phyloP scores from a whole-genome alignment of 2,797 vertebrate species.

The Calcarius lapponicus region DNA sequence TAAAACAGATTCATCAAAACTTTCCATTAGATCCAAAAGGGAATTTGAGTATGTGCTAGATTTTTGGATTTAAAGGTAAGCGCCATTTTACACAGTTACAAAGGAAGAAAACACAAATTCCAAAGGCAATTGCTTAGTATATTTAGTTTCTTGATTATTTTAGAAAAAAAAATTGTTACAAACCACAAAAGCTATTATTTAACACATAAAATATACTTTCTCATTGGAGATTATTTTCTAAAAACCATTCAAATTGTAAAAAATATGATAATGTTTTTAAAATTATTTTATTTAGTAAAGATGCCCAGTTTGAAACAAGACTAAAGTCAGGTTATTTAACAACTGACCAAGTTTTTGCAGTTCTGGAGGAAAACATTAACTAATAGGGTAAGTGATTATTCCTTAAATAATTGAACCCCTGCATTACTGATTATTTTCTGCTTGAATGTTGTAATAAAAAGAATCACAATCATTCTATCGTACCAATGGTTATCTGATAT shows the following conservation, averaged over 20 bases:
- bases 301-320: not conserved
- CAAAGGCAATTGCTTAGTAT: not conserved
- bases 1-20: slow-evolving; percentile 23
- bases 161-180: not conserved
- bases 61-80: not conserved
- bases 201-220: not conserved
- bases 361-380: not conserved
- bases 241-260: not conserved
- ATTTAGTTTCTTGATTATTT: not conserved
- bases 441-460: not conserved
- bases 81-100: not conserved
- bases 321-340: not conserved
- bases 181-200: not conserved
- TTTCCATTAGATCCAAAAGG: not conserved
- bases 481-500: not conserved
- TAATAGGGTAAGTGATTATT: not conserved
- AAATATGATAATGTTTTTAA: not conserved
- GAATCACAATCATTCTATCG: not conserved
- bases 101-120: not conserved
- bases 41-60: not conserved
- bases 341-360: not conserved
- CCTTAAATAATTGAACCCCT: not conserved
- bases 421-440: not conserved
- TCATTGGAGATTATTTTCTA: not conserved
- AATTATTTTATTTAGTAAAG: not conserved